Base-by-base conservation (phyloP, 53 echinoderm and acorn worm genomes). In the Holothuria scabra region DNA sequence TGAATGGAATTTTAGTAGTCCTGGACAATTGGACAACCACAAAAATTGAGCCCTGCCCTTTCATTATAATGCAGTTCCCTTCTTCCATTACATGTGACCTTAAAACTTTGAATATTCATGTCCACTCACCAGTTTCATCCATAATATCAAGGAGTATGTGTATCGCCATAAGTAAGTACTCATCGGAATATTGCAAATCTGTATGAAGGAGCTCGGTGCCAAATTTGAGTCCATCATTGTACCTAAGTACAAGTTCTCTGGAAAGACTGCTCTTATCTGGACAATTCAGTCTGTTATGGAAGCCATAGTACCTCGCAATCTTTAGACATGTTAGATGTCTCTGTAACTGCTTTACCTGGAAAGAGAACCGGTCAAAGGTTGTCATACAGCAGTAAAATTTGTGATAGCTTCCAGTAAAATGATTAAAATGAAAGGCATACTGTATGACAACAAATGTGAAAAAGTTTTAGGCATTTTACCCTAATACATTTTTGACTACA, bases 131-230 rank as follows among this genome's bases (percentile, higher is more conserved):
- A 38, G 84, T 87, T 67, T 92, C 87, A 21, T 94, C 86, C 97
- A 94, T 94, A 7, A 94, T 70, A 79, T 94, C 92, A 23, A 92
- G 65, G 19, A 97, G 85, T 37, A 97, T 49, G 66, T 97, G 97
- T 12, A 90, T 87, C n/a, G 97, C 97, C 86, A 97, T 87, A 46
- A 97, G 75, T 22, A 94, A 92, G 87, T 97, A 97, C 72, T 92
- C 88, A n/a, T 97, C 97, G 10, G 94, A 88, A 79, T 89, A 92
- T 85, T 97, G 97, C 59, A 90, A 79, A 57, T 97, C 97, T 11
- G 94, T 92, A 28, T 37, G 23, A 26, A 97, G 91, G 20, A 90
- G 82, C 3, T 86, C 80, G 25, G 63, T 76, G 48, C 92, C 91
- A 67, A 87, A 92, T 7, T 61, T 61, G 28, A 94, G 87, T 2